Evolutionary conservation across 2,797 vertebrate genomes (phyloP), one percentile per base, ranked within the genome.

Genomic region (Smutsia gigantea): DNA sequence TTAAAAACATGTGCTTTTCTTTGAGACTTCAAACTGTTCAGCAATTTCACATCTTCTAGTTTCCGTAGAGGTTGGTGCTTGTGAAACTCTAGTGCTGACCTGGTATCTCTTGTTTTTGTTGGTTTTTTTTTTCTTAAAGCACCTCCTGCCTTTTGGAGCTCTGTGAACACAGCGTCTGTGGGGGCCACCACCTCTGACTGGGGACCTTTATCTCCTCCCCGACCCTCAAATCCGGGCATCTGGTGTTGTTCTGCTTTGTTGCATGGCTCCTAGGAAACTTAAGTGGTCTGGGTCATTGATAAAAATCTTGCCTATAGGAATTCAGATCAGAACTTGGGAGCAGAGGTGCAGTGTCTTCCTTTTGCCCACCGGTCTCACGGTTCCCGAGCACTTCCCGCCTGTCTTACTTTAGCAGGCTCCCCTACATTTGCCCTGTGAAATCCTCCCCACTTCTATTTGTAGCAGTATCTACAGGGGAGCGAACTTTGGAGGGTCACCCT

Each of bases 261-360:
- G 21, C 1, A 0, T 53, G 90, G 49, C 63, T 93, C 37, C 57
- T 37, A 0, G 21, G 39, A 3, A 92, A 55, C 69, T 95, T 21
- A 57, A 61, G 59, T 89, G 85, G 64, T 0, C 0, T 83, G 42
- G 86, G 37, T 66, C 83, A 25, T 59, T 92, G 81, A 92, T 46
- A 86, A 82, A 90, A 97, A 84, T 92, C 81, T 63, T 95, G 78
- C 71, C 89, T 74, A 7, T 37, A 18, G 25, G 18, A 61, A 94
- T 94, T 90, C 51, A 64, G 6, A 77, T 77, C 34, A 63, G 31
- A 63, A 55, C 83, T 78, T 64, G 87, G 84, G 94, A 96, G 88
- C 87, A 94, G 75, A 86, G 34, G 23, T 39, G 69, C 31, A 34
- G 11, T 37, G 0, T 57, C 63, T 90, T 59, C 27, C 19, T 51